Percentiles rank a stretch among this genome's conserved stretches.
These are phyloP conservation scores for Myxocyprinus asiaticus DNA, from an alignment of 2,113 vertebrate species.

Conservation along the genomic window DNA sequence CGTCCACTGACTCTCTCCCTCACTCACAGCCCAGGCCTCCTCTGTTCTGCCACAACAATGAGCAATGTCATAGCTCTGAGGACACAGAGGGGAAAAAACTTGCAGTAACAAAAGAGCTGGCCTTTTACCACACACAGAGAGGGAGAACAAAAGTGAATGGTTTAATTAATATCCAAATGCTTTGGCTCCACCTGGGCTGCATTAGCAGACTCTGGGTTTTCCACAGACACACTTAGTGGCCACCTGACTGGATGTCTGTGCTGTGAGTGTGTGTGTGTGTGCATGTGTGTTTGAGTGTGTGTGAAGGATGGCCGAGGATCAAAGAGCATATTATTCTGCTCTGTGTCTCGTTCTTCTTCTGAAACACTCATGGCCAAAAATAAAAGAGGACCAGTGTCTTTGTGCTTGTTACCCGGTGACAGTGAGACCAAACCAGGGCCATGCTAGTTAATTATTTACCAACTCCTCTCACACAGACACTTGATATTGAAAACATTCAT, in stretches of 20 bases:
- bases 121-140: constrained; percentile 79
- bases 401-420: constrained; percentile 58
- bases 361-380: constrained; percentile 69
- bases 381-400: constrained; percentile 60
- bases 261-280: not conserved
- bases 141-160: constrained; percentile 31
- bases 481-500: constrained; percentile 42
- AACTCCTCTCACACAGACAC: constrained; percentile 46
- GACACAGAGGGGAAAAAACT: constrained; percentile 64
- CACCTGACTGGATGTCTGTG: constrained; percentile 25
- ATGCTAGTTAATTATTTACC: constrained; percentile 80
- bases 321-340: constrained; percentile 77
- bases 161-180: constrained; percentile 55
- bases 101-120: constrained; percentile 81
- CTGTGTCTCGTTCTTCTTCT: constrained; percentile 60
- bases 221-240: constrained; percentile 44
- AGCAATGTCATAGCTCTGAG: constrained; percentile 83
- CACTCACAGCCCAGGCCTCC: constrained; percentile 82
- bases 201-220: constrained; percentile 68
- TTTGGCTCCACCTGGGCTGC: constrained; percentile 66
- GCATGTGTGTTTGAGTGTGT: not conserved
- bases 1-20: constrained; percentile 74
- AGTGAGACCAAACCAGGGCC: constrained; percentile 75
- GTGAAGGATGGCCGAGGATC: constrained; percentile 68
- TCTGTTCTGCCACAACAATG: constrained; percentile 84